Conservation (phyloP, 2,797 vertebrate species). For the Acanthurus tractus region DNA sequence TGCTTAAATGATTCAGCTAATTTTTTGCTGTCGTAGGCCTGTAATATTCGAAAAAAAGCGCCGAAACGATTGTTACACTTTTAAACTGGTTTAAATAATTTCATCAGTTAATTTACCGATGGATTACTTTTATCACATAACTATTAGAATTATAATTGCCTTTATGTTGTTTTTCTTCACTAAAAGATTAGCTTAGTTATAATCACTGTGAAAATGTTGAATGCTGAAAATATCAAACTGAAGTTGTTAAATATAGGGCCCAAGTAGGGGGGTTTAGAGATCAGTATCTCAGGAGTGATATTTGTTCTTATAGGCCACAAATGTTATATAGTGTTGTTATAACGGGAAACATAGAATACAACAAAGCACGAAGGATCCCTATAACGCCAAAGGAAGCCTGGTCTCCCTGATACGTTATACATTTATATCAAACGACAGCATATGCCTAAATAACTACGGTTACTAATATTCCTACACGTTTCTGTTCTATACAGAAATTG, state of each 20-base stretch:
- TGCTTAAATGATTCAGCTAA: neutral
- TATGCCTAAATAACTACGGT: neutral
- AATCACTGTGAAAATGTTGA: too few relatives aligned
- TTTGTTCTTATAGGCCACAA: too few relatives aligned
- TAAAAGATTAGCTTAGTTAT: too few relatives aligned
- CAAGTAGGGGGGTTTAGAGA: too few relatives aligned
- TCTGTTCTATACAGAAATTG: neutral
- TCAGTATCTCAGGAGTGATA: too few relatives aligned
- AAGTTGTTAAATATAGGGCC: too few relatives aligned
- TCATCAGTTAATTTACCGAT: too few relatives aligned
- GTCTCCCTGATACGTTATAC: neutral
- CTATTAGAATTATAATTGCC: too few relatives aligned
- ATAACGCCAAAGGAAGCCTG: neutral
- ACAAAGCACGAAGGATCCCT: neutral
- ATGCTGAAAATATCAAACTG: too few relatives aligned
- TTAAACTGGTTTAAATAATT: neutral
- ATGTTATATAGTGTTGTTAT: neutral
- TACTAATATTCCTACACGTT: neutral
- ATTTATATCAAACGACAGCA: neutral
- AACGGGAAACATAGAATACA: neutral
- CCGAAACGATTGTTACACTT: neutral
- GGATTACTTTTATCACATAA: too few relatives aligned
- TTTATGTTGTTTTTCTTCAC: too few relatives aligned
- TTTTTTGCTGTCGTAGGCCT: neutral
- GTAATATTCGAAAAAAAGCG: neutral